Conservation (phyloP, 2,797 vertebrate genomes). For the Anabas testudineus region DNA sequence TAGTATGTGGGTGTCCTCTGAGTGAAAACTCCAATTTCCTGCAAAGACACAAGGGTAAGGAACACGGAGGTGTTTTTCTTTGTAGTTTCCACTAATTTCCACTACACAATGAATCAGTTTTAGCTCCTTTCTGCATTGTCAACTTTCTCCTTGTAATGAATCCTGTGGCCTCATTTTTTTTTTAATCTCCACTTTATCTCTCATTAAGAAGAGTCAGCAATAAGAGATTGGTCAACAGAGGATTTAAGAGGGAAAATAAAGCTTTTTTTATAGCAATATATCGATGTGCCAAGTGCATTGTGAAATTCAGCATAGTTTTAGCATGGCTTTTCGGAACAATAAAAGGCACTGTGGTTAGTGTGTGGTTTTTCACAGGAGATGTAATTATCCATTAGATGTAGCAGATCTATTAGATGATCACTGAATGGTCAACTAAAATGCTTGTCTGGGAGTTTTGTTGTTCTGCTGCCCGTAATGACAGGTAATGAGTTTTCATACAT, state of each 20-base stretch:
- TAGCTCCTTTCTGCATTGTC: slow-evolving; percentile 21
- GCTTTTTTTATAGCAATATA: slow-evolving; percentile 44
- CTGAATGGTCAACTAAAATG: slow-evolving; percentile 61
- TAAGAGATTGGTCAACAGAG: slow-evolving; percentile 51
- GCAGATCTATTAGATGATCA: slow-evolving; percentile 51
- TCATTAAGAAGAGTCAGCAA: slow-evolving; percentile 59
- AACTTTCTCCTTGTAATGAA: slow-evolving; percentile 40
- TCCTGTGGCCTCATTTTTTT: slow-evolving; percentile 22
- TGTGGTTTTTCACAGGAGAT: slow-evolving; percentile 60
- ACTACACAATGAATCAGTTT: slow-evolving; percentile 1
- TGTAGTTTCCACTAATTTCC: slow-evolving; percentile 17
- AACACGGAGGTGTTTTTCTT: slow-evolving; percentile 34
- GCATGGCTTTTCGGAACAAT: slow-evolving; percentile 62
- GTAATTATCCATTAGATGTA: slow-evolving; percentile 74
- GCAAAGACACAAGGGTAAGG: slow-evolving; percentile 51
- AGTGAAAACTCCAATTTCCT: slow-evolving; percentile 67
- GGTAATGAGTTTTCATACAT: slow-evolving; percentile 54
- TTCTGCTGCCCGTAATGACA: slow-evolving; percentile 44
- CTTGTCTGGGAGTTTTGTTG: slow-evolving; percentile 51
- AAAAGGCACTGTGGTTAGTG: slow-evolving; percentile 68
- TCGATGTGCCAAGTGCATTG: slow-evolving; percentile 43
- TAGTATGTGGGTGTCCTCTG: slow-evolving; percentile 65
- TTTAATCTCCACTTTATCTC: slow-evolving; percentile 68
- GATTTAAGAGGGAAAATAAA: slow-evolving; percentile 56
- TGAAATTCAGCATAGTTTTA: slow-evolving; percentile 59